A percentile compares a stretch with the other conserved stretches of the same genome.
These are phyloP conservation scores for Melipona beecheii DNA, from an alignment of 2,888 invertebrate species.

Conservation along the genomic window DNA sequence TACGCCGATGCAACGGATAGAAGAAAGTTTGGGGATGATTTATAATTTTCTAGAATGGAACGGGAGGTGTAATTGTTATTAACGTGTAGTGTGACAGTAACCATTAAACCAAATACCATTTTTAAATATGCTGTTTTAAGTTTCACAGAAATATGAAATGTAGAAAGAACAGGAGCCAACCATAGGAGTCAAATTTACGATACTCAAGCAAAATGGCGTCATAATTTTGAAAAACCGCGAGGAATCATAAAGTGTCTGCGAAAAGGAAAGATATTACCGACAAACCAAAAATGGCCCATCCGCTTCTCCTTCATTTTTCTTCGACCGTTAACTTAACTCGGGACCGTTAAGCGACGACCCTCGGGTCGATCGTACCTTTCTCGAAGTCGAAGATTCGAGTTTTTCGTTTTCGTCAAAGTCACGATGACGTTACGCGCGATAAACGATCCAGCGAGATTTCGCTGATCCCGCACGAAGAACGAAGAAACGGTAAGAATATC, in stretches of 20 bases:
- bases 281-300: constrained; percentile 3
- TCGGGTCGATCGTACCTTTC: constrained; percentile 43
- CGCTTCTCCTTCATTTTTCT: constrained; percentile 37
- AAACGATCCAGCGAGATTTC: constrained; percentile 53
- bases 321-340: constrained; percentile 60
- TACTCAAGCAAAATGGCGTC: neutral
- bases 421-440: constrained; percentile 63
- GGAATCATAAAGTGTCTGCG: neutral
- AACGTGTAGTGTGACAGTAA: too few species aligned
- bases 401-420: constrained; percentile 35
- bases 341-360: constrained; percentile 60
- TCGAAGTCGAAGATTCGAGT: constrained; percentile 10
- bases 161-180: too few species aligned
- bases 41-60: too few species aligned
- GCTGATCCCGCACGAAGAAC: constrained; percentile 56
- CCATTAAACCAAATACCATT: too few species aligned
- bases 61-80: too few species aligned
- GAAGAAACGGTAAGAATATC: constrained; percentile 55
- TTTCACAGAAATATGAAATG: too few species aligned
- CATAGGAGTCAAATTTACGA: too few species aligned
- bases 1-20: too few species aligned
- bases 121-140: too few species aligned
- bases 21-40: too few species aligned
- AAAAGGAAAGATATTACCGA: neutral
- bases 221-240: neutral